Evolutionary conservation across 2,888 invertebrate genomes (phyloP).

Genomic region (Hesperia comma): DNA sequence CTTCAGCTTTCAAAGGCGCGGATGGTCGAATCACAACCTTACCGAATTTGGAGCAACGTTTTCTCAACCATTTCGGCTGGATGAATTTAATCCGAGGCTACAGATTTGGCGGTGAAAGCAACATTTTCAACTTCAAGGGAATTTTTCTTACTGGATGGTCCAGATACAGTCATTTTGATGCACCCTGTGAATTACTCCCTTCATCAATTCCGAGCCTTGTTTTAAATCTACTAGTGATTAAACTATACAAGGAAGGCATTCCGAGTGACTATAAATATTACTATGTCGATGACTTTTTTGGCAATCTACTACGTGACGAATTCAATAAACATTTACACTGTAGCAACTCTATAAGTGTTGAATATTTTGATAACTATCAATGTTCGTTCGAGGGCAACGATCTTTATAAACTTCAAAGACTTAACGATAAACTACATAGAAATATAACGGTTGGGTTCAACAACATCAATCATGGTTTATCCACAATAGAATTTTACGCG

Average conservation of each 20-base stretch:
- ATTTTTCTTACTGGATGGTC: slow-evolving; percentile 90
- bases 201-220: slow-evolving; percentile 85
- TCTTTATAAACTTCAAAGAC: slow-evolving; percentile 45
- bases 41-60: slow-evolving; percentile 85
- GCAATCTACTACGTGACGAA: slow-evolving; percentile 46
- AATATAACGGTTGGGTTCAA: slow-evolving; percentile 40
- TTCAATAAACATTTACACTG: slow-evolving; percentile 49
- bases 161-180: slow-evolving; percentile 86
- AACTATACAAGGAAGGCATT: slow-evolving; percentile 56
- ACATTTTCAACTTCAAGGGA: slow-evolving; percentile 79
- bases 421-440: slow-evolving; percentile 40
- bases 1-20: slow-evolving; percentile 93
- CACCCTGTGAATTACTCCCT: slow-evolving; percentile 86
- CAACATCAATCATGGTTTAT: slow-evolving; percentile 42
- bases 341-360: slow-evolving; percentile 35
- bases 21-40: slow-evolving; percentile 79
- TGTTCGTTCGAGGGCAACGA: slow-evolving; percentile 54
- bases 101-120: slow-evolving; percentile 61
- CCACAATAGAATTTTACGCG: slow-evolving; percentile 50
- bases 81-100: slow-evolving; percentile 82
- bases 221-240: slow-evolving; percentile 80
- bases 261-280: slow-evolving; percentile 34
- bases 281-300: slow-evolving; percentile 46
- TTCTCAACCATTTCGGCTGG: slow-evolving; percentile 90
- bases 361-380: slow-evolving; percentile 42